Base-by-base conservation (phyloP, 1,140 invertebrate species). In the Brachionus manjavacas region DNA sequence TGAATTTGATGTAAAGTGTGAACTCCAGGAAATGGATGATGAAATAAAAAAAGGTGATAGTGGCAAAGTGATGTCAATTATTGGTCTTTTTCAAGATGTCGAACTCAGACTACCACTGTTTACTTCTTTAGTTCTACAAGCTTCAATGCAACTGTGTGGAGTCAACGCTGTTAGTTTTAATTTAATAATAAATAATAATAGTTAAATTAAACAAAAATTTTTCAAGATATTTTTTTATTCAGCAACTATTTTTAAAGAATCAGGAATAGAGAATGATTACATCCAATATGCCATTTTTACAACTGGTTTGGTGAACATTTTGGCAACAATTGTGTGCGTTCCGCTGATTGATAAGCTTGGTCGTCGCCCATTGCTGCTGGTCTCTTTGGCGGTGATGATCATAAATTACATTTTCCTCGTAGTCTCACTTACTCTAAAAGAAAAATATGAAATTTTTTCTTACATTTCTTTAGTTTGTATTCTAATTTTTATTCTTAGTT, bases 381-480 rank as follows among this genome's bases (percentile, higher is more conserved):
- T 92, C 85, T 95, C 94, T 0, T 93, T 95, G 87, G 85, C 86
- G 35, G 93, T 93, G 35, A 94, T 95, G 93, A 91, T 92, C 16
- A 66, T 94, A 89, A 96, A 97, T 91, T 96, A 96, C 88, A 94
- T 98, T 88, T 95, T 97, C 91, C 95, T 98, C 90, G 97, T 96
- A 85, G 96, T 98, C 90, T 91, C 91, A 88, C 86, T 93, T 84
- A 85, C 25, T 4, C 16, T 64, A 9, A 64, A 60, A 81, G 52
- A 23, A 64, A 31, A 76, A 23, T 49, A 49, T 76, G 20, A 20
- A 25, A 76, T 95, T 94, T 96, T 98, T 93, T 95, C 95, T 84
- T 97, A 93, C 86, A 86, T 94, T 4, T 93, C 93, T 64, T 93
- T 96, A 28, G 87, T 92, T 4, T 90, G 94, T 55, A 93, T 96